Base-by-base conservation (phyloP, 2,888 invertebrate species). In the Drosophila mayaguana region DNA sequence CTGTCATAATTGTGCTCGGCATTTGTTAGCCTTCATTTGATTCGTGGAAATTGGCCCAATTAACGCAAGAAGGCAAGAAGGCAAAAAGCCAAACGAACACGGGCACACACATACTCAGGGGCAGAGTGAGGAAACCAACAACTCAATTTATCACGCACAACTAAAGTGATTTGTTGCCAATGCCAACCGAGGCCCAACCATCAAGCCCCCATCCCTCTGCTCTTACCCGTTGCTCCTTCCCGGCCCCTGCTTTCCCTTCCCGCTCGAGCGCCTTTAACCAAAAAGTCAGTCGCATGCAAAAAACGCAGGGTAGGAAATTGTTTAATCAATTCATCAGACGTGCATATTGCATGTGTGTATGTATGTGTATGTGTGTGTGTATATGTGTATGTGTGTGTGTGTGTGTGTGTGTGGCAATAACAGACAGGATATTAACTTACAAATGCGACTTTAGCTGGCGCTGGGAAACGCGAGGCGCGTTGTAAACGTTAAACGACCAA, bases 121-220 rank as follows among this genome's bases (percentile, higher is more conserved):
- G 16, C 6, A 54, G 22, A 51, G 43, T 16, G 56, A 57, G 68
- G 28, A 53, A 67, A 60, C 72, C 75, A 85, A 86, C 87, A 90
- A 88, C 89, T 90, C 89, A 88, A 90, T 88, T 90, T 88, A 88
- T 90, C 87, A 88, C 90, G 87, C 87, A 90, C 89, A 87, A 88
- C 87, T 88, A 90, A 88, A 88, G 86, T 88, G 87, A 88, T 88
- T 88, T 88, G 87, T 88, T 88, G 87, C 90, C 87, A 90, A 87
- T 88, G 87, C 89, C 90, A 90, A 88, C 90, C 72, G 62, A 25
- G 28, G 46, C 48, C 22, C 36, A 11, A 25, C 8, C 25, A 51
- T 42, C 50, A 61, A 25, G 57, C 50, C 78, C 56, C 73, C 45
- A 7, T 8, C 14, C 22, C 22, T 8, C 2, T 2, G 5, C 14